Conservation (phyloP, 2,113 vertebrate species). For the Cnemophilus loriae region DNA sequence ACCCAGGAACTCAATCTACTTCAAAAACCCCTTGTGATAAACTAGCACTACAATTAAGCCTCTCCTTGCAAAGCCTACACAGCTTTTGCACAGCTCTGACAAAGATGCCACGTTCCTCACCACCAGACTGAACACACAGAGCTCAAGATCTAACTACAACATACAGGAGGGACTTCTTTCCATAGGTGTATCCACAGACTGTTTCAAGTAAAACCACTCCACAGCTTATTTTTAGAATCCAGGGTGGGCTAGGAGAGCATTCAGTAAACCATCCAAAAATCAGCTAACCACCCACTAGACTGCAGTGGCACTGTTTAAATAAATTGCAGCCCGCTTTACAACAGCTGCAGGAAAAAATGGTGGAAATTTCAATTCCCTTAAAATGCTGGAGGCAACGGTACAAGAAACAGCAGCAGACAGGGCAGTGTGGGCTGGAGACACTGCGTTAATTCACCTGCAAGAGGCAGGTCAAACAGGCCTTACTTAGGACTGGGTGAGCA, state of each 20-base stretch:
- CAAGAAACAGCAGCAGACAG: not conserved
- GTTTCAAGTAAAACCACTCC: not conserved
- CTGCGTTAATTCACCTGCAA: not conserved
- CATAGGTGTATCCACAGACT: not conserved
- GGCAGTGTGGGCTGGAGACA: not conserved
- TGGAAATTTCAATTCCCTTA: not conserved
- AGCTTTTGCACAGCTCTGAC: not conserved
- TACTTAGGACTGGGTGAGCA: not conserved
- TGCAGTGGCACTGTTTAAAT: not conserved
- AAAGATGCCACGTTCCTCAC: fast-evolving
- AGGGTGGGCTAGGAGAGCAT: not conserved
- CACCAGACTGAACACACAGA: not conserved
- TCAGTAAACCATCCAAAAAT: slow-evolving; percentile 26
- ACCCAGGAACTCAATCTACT: not conserved
- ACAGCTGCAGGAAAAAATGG: not conserved
- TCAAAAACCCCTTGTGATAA: not conserved
- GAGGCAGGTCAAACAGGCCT: not conserved
- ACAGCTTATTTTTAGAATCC: slow-evolving; percentile 1
- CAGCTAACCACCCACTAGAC: slow-evolving; percentile 35
- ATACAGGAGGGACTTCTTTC: not conserved
- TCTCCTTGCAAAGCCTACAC: not conserved
- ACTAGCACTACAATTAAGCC: not conserved
- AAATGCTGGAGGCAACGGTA: not conserved
- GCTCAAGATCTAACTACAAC: not conserved
- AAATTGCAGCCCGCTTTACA: not conserved